Evolutionary conservation across 2,888 invertebrate genomes (phyloP).

Genomic region (Dinocampus coccinellae): DNA sequence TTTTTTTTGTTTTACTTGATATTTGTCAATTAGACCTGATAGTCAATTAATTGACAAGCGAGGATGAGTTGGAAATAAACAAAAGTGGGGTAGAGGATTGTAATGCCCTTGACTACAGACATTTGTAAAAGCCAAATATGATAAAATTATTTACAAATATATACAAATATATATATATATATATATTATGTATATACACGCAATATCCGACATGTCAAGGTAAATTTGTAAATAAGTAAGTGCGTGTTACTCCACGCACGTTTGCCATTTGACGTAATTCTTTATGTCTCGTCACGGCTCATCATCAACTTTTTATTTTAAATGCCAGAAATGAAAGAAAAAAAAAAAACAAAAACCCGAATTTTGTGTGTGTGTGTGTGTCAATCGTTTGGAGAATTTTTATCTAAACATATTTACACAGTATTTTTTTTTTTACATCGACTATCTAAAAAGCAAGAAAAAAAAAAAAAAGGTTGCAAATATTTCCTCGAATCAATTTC

Average conservation of each 20-base stretch:
- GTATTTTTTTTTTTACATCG: too few species aligned
- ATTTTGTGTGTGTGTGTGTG: too few species aligned
- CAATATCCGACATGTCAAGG: slow-evolving; percentile 32
- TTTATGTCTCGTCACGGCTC: not conserved
- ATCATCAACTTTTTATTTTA: not conserved
- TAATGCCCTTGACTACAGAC: slow-evolving; percentile 31
- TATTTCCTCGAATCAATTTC: too few species aligned
- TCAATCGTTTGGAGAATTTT: too few species aligned
- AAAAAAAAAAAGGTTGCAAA: too few species aligned
- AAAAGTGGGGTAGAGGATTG: too few species aligned
- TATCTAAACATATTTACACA: too few species aligned
- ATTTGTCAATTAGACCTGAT: not conserved
- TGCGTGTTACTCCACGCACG: not conserved
- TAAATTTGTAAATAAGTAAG: slow-evolving; percentile 28
- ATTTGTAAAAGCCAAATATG: slow-evolving; percentile 27
- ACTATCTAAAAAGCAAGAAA: too few species aligned
- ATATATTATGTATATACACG: too few species aligned
- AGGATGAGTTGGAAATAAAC: not conserved
- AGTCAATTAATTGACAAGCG: not conserved
- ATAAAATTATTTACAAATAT: slow-evolving; percentile 1
- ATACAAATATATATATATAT: slow-evolving; percentile 27
- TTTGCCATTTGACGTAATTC: not conserved
- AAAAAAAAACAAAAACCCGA: too few species aligned
- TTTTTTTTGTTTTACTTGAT: not conserved
- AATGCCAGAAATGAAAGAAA: not conserved